phyloP scores from a whole-genome alignment of 2,888 invertebrate species.

The Gibbula magus region DNA sequence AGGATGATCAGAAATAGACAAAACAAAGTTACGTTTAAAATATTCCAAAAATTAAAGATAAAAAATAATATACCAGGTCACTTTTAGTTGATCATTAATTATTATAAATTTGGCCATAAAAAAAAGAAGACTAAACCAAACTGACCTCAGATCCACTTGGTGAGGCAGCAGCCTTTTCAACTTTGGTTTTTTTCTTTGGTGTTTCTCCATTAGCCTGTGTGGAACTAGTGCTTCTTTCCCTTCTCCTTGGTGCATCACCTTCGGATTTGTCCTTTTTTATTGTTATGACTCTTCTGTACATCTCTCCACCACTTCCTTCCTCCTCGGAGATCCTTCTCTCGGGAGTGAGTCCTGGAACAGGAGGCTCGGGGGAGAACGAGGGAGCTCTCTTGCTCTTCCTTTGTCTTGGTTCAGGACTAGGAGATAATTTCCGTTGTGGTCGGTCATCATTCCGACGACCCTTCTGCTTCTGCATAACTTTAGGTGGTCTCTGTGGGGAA shows the following conservation, averaged over 20 bases:
- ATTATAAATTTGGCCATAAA: no score
- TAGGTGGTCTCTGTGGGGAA: conserved; percentile 39
- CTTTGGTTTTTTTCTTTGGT: conserved; percentile 28
- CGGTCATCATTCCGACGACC: neutral
- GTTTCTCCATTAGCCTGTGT: conserved; percentile 14
- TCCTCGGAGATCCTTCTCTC: conserved; percentile 24
- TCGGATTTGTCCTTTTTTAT: conserved; percentile 23
- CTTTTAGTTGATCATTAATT: no score
- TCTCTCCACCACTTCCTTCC: conserved; percentile 19
- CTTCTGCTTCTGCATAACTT: neutral
- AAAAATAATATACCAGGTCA: no score
- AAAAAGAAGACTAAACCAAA: neutral
- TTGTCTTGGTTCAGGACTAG: conserved; percentile 4
- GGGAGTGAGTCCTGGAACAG: neutral
- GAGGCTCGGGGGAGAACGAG: conserved; percentile 13
- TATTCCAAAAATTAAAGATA: no score
- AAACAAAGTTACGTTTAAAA: no score
- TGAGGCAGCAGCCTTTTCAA: conserved; percentile 39
- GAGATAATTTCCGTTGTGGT: conserved; percentile 7
- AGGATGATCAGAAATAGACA: no score
- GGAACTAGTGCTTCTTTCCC: conserved; percentile 17
- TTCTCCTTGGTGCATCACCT: conserved; percentile 25
- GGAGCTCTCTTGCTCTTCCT: neutral
- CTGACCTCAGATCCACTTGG: conserved; percentile 53
- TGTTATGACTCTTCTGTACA: conserved; percentile 20